Conservation (phyloP, 2,113 vertebrate species). For the Lagenorhynchus albirostris region DNA sequence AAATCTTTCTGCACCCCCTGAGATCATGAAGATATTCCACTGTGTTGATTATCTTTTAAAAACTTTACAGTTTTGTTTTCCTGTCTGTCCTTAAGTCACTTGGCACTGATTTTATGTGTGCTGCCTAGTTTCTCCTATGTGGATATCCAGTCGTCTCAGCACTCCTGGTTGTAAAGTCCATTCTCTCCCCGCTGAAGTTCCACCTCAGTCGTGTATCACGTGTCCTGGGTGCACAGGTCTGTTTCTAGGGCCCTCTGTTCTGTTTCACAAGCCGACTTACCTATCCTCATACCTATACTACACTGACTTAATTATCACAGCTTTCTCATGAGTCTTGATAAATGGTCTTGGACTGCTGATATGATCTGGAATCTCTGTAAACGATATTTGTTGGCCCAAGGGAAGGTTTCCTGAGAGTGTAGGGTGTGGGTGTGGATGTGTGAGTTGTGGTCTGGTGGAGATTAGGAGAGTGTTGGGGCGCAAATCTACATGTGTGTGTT, state of each 20-base stretch:
- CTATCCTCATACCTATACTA: not conserved
- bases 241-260: not conserved
- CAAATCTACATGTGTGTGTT: not conserved
- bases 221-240: too few relatives aligned
- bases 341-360: not conserved
- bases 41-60: not conserved
- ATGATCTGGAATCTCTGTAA: not conserved
- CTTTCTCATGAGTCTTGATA: not conserved
- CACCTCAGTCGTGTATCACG: fast-evolving
- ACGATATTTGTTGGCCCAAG: not conserved
- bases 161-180: not conserved
- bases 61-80: not conserved
- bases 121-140: too few relatives aligned
- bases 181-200: not conserved
- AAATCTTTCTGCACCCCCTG: not conserved
- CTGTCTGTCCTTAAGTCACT: not conserved
- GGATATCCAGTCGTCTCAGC: not conserved
- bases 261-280: not conserved
- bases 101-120: not conserved
- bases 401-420: not conserved
- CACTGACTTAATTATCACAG: not conserved
- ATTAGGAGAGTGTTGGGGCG: not conserved
- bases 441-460: not conserved
- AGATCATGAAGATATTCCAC: not conserved
- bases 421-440: not conserved